phyloP scores from a whole-genome alignment of 2,797 vertebrate species.

The Urophycis tenuis region DNA sequence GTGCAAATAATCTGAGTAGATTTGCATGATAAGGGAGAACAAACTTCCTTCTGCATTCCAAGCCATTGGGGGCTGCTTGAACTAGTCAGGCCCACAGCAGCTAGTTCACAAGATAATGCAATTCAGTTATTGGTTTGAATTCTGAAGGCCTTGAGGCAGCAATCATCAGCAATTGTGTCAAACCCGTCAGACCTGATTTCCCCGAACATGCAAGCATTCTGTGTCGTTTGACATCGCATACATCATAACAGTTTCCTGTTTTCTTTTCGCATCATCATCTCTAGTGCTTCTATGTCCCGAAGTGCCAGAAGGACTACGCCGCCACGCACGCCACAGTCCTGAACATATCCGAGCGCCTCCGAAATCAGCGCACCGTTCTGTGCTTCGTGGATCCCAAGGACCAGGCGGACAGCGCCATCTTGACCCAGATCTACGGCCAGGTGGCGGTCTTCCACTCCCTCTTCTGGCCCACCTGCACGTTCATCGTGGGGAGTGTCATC shows the following conservation, averaged over 20 bases:
- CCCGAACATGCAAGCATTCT: neutral
- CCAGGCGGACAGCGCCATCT: conserved; percentile 76
- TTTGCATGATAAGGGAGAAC: too few relatives aligned
- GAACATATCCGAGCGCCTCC: conserved; percentile 84
- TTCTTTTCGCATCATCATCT: conserved; percentile 22
- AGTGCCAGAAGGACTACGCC: conserved; percentile 82
- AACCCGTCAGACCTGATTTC: neutral
- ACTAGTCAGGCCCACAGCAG: too few relatives aligned
- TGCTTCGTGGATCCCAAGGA: conserved; percentile 84
- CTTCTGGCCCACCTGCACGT: conserved; percentile 88
- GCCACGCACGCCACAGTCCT: conserved; percentile 74
- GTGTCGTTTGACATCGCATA: neutral
- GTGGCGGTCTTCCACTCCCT: conserved; percentile 83
- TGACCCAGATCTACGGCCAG: conserved; percentile 83
- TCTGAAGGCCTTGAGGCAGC: too few relatives aligned
- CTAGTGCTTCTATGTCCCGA: conserved; percentile 90
- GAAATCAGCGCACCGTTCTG: conserved; percentile 76
- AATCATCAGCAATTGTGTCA: too few relatives aligned
- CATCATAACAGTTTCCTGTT: too few relatives aligned
- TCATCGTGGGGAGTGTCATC: conserved; percentile 80
- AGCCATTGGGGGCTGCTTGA: too few relatives aligned
- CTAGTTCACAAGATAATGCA: too few relatives aligned
- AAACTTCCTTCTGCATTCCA: too few relatives aligned
- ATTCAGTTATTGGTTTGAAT: too few relatives aligned
- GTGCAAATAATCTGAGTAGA: too few relatives aligned